Percentiles rank a stretch among this genome's conserved stretches.
phyloP scores from a whole-genome alignment of 2,113 vertebrate genomes.

The Falco punctatus region DNA sequence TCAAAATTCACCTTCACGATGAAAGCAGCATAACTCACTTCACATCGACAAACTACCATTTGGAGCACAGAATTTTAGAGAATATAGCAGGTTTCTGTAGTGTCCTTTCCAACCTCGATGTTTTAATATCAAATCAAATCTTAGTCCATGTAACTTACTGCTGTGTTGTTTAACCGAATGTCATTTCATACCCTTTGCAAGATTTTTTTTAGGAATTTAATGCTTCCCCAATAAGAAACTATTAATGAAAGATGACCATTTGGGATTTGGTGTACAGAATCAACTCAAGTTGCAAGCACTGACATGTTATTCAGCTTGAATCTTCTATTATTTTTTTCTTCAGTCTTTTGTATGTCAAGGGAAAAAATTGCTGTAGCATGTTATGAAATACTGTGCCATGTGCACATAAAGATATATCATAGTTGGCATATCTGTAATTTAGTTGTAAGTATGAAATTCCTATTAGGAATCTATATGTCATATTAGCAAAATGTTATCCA shows the following conservation, averaged over 20 bases:
- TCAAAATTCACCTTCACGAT: not conserved
- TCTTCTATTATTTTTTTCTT: not conserved
- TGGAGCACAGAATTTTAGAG: not conserved
- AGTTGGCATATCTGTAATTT: slow-evolving; percentile 42
- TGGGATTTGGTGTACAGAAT: not conserved
- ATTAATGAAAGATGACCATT: not conserved
- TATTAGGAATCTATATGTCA: slow-evolving; percentile 42
- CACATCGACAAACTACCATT: not conserved
- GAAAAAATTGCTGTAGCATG: not conserved
- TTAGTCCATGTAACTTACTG: not conserved
- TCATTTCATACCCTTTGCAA: not conserved
- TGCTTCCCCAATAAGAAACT: not conserved
- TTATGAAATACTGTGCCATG: slow-evolving; percentile 24
- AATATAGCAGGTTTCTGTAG: not conserved
- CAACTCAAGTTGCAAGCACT: not conserved
- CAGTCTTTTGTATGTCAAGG: not conserved
- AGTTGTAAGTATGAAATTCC: slow-evolving; percentile 37
- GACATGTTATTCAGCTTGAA: not conserved
- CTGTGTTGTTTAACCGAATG: not conserved
- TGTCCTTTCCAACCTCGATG: not conserved
- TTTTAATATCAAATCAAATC: not conserved
- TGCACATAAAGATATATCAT: slow-evolving; percentile 35
- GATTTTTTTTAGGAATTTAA: not conserved
- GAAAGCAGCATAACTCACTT: not conserved
- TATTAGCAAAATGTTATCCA: slow-evolving; percentile 43